Conservation (phyloP, 2,113 vertebrate genomes). For the Turdus rufiventris region DNA sequence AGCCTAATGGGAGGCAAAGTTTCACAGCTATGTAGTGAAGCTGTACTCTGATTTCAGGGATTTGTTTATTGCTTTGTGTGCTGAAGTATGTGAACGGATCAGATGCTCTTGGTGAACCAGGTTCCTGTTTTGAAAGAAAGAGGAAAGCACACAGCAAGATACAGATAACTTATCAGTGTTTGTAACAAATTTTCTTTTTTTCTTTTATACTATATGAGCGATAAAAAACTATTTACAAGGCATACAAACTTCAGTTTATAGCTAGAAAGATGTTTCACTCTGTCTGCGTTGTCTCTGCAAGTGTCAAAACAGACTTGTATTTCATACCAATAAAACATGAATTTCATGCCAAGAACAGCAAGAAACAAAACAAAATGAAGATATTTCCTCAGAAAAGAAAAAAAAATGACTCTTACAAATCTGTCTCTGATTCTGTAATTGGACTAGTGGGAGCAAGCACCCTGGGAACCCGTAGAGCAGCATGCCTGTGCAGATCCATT, state of each 20-base stretch:
- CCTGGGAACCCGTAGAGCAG: not conserved
- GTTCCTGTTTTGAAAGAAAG: slow-evolving; percentile 52
- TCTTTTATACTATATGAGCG: not conserved
- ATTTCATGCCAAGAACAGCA: slow-evolving; percentile 56
- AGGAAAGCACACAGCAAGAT: slow-evolving; percentile 25
- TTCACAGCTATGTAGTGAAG: not conserved
- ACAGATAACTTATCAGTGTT: slow-evolving; percentile 41
- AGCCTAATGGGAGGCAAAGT: not conserved
- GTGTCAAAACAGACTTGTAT: slow-evolving; percentile 66
- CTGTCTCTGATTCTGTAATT: slow-evolving; percentile 21
- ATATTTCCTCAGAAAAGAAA: slow-evolving; percentile 43
- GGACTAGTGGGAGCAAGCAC: not conserved
- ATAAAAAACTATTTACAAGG: slow-evolving; percentile 54
- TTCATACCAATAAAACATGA: slow-evolving; percentile 56
- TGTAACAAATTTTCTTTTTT: not conserved
- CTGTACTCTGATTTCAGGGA: not conserved
- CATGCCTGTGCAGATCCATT: not conserved
- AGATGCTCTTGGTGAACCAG: not conserved
- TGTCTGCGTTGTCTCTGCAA: slow-evolving; percentile 50
- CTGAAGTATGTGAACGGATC: not conserved
- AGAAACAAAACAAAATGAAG: slow-evolving; percentile 63
- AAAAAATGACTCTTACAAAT: not conserved
- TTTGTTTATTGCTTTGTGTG: not conserved
- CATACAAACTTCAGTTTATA: slow-evolving; percentile 16
- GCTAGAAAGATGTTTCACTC: slow-evolving; percentile 39